Evolutionary conservation across 2,888 invertebrate genomes (phyloP).

Genomic region (Eurois occulta): DNA sequence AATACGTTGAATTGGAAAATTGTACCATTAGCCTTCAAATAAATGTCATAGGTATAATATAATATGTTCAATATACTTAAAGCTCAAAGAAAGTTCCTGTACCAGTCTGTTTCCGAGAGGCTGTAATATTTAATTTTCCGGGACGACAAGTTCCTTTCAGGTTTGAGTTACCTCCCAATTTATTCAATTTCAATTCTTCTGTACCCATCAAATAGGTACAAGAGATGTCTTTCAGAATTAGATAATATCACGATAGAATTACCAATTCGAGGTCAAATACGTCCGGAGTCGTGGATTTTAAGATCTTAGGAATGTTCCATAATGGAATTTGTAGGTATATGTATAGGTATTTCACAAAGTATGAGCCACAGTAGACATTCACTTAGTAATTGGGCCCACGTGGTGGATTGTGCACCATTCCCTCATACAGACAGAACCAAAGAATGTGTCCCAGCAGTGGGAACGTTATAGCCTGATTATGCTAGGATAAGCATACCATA

Average conservation of each 20-base stretch:
- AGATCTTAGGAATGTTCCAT: not conserved
- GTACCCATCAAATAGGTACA: not conserved
- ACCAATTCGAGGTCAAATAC: not conserved
- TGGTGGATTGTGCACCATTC: not conserved
- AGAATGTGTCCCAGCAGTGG: not conserved
- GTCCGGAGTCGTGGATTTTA: not conserved
- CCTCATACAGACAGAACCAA: not conserved
- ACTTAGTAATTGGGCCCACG: not conserved
- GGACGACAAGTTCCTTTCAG: conserved; percentile 33
- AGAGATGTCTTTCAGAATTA: conserved; percentile 4
- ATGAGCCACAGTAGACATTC: not conserved
- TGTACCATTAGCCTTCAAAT: conserved; percentile 1
- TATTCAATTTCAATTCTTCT: conserved; percentile 31
- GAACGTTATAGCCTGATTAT: too few relatives aligned
- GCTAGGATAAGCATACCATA: too few relatives aligned
- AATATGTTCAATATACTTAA: conserved; percentile 10
- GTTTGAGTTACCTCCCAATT: conserved; percentile 30
- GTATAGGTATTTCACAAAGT: not conserved
- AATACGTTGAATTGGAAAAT: conserved; percentile 14
- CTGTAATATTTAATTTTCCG: conserved; percentile 54
- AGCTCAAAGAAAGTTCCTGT: conserved; percentile 33
- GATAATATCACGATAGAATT: not conserved
- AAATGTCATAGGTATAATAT: conserved; percentile 9
- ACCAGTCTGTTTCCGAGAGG: conserved; percentile 13
- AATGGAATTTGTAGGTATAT: not conserved